Base-by-base conservation (phyloP, 2,113 vertebrate genomes). In the Mystacornis crossleyi region DNA sequence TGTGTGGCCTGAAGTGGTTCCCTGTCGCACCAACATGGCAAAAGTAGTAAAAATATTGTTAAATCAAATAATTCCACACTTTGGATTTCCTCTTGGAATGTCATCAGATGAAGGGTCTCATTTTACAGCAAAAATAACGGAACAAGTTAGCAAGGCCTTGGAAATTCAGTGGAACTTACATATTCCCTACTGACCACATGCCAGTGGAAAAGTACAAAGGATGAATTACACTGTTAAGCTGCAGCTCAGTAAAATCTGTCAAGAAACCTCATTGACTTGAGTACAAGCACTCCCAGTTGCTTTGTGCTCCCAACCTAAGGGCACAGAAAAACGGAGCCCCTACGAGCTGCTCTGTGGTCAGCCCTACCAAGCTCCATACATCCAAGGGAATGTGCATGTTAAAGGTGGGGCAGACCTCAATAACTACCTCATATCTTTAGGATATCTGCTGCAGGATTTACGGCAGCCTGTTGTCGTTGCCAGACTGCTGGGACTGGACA, bases 401-500 rank as follows among this genome's bases (percentile, higher is more conserved):
- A 47, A 47, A 47, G 33, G 17, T 48, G 12, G 33, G 33, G 33
- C 43, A 67, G 45, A 19, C 33, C 33, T 67, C 65, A 34, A 67
- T 10, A 34, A 34, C 43, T 25, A 47, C 33, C 65, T 47, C 65
- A 26, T 14, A 67, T 26, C 24, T 67, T 34, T n/a, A 26, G 33
- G 65, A 42, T 42, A 42, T 42, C 42, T 16, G 0, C 43, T 18
- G 64, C 43, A 66, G 64, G 15, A 66, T n/a, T 66, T n/a, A 47
- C 0, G 1, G 25, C 8, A 26, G n/a, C n/a, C n/a, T 36, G 66
- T 50, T 69, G 47, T 34, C 2, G 3, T 69, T 7, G 0, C 47
- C 47, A 38, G 14, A 29, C 66, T 36, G n/a, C 25, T 38, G 25
- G 47, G 47, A 50, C 34, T 23, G 47, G 34, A 51, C 47, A 50